Base-by-base conservation (phyloP, 2,113 vertebrate species). In the Mixornis gularis region DNA sequence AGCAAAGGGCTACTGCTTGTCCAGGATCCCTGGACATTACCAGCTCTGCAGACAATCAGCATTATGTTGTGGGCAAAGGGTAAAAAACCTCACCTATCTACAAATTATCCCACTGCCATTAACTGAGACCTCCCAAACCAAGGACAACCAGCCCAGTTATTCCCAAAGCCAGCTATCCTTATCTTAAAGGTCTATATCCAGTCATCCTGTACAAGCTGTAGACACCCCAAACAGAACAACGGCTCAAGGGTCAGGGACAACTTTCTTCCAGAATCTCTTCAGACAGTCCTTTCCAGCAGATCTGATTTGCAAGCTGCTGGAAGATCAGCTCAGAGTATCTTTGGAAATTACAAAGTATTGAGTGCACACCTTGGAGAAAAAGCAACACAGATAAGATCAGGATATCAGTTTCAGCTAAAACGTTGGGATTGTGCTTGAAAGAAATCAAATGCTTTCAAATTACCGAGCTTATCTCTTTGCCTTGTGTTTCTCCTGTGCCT, bases 401-500 rank as follows among this genome's bases (percentile, higher is more conserved):
- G 49, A 3, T 94, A 96, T 94, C 71, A 0, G 71, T 95, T 95
- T 89, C 92, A 52, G 64, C 74, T 94, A 56, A 90, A 93, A 85
- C 1, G 1, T 13, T 74, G 63, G 82, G 66, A 95, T 62, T 93
- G 70, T 87, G 79, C 91, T 94, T n/a, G 53, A 71, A 83, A 90
- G 82, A 91, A 96, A 95, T 32, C 78, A 96, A 89, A 90, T 38
- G 71, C 68, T 68, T 92, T 89, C 43, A 79, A 77, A 89, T 93
- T 48, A 70, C 65, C 53, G n/a, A 83, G 65, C 71, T 95, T 94
- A 95, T 96, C 93, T 95, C 87, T 85, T 60, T 41, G 74, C 71
- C 90, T 85, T 79, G 73, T 94, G 86, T 82, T 89, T 79, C 82
- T 86, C 66, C 90, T 85, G 49, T 86, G 87, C 91, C 92, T 96